A percentile compares a stretch with the other conserved stretches of the same genome.
These are phyloP conservation scores for Agonopterix alstromeriana DNA, from an alignment of 2,888 invertebrate species.

Conservation along the genomic window DNA sequence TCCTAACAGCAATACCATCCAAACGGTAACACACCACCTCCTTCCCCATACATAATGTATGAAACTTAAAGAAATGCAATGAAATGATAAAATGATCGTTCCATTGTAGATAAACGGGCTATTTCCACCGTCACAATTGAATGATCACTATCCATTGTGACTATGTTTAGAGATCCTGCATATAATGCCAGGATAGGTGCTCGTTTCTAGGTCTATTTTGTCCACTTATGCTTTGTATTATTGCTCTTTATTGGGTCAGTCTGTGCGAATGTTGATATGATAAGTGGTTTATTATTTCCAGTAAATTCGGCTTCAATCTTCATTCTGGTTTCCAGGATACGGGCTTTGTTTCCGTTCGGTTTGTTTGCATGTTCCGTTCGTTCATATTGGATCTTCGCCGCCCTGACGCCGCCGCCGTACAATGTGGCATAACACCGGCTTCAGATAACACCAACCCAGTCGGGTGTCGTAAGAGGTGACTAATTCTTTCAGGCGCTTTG, in stretches of 20 bases:
- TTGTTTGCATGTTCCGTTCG: too few relatives aligned
- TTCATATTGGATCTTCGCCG: too few relatives aligned
- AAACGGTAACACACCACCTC: background rate
- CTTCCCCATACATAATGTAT: slow-evolving; percentile 54
- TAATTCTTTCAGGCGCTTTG: too few relatives aligned
- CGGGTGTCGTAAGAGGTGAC: too few relatives aligned
- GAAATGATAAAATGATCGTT: slow-evolving; percentile 41
- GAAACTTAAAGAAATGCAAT: slow-evolving; percentile 71
- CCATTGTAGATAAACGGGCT: slow-evolving; percentile 64
- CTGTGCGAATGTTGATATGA: slow-evolving; percentile 9
- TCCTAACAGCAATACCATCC: too few relatives aligned
- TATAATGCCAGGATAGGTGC: slow-evolving; percentile 48
- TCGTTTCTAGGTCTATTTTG: background rate
- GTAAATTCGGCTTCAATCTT: slow-evolving; percentile 14
- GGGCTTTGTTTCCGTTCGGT: too few relatives aligned
- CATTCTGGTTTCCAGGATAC: background rate
- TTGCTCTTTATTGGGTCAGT: slow-evolving; percentile 10
- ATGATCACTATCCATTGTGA: slow-evolving; percentile 70
- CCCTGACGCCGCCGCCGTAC: too few relatives aligned
- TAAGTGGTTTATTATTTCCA: slow-evolving; percentile 8
- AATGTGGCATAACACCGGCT: too few relatives aligned
- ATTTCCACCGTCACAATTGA: slow-evolving; percentile 70
- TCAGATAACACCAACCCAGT: too few relatives aligned
- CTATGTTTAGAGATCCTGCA: slow-evolving; percentile 76
- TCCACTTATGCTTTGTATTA: slow-evolving; percentile 13